Conservation (phyloP, 64 coral and sea anemone species). For the Actinia tenebrosa region DNA sequence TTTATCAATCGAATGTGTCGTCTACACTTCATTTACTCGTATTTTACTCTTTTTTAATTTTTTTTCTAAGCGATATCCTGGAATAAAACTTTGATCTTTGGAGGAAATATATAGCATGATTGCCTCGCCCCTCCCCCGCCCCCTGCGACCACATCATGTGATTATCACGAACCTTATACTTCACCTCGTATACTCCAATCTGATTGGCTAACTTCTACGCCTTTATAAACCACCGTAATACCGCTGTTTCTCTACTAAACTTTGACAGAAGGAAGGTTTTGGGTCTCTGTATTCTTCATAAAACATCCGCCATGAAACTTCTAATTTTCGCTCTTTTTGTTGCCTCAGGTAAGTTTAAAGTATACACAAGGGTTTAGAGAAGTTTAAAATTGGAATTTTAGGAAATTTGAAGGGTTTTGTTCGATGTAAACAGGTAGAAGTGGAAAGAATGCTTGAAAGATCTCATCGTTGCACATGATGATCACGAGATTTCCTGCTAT, state of each 20-base stretch:
- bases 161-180: neutral
- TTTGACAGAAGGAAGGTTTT: neutral
- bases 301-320: constrained; percentile 11
- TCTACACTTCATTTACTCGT: too few species aligned
- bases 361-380: neutral
- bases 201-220: neutral
- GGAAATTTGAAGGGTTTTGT: neutral
- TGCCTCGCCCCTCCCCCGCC: neutral
- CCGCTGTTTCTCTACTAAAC: neutral
- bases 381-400: neutral
- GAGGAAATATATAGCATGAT: too few species aligned
- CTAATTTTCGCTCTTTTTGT: constrained; percentile 7
- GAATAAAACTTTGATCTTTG: too few species aligned
- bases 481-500: neutral
- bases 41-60: too few species aligned
- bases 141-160: neutral
- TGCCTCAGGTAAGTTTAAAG: constrained; percentile 9
- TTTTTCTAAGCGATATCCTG: too few species aligned
- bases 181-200: neutral
- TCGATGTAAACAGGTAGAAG: too few species aligned
- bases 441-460: too few species aligned
- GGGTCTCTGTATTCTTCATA: neutral
- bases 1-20: too few species aligned
- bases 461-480: neutral
- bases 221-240: neutral